phyloP scores from a whole-genome alignment of 1,140 invertebrate genomes.

The Heliconius congener region DNA sequence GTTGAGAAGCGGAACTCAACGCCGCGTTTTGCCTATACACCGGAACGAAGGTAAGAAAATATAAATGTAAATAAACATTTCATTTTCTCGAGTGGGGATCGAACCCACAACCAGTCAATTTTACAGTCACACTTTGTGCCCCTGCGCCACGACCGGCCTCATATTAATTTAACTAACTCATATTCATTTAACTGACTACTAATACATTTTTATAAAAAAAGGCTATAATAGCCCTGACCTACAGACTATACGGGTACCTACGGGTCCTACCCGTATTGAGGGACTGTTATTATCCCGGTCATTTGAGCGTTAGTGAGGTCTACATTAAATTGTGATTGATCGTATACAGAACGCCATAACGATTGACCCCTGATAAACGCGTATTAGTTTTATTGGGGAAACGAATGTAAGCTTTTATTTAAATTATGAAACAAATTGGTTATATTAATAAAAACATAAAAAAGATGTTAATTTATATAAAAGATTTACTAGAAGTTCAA shows the following conservation, averaged over 20 bases:
- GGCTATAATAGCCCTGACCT: not conserved
- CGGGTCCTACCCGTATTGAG: slow-evolving; percentile 7
- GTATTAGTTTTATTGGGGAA: slow-evolving; percentile 67
- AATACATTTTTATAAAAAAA: not conserved
- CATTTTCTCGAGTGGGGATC: too few relatives aligned
- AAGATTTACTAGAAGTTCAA: too few relatives aligned
- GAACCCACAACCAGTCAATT: too few relatives aligned
- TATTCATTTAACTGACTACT: not conserved
- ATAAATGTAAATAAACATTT: too few relatives aligned
- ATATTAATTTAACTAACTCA: not conserved
- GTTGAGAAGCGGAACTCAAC: too few relatives aligned
- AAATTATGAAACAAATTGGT: not conserved
- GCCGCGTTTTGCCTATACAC: too few relatives aligned
- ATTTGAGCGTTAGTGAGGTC: slow-evolving; percentile 37
- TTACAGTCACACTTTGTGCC: too few relatives aligned
- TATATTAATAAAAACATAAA: too few relatives aligned
- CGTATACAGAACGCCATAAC: slow-evolving; percentile 55
- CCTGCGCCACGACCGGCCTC: too few relatives aligned
- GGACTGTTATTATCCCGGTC: slow-evolving; percentile 34
- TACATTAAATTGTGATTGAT: slow-evolving; percentile 70
- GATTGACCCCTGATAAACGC: slow-evolving; percentile 63
- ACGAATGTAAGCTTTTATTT: slow-evolving; percentile 37
- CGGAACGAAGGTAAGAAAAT: too few relatives aligned
- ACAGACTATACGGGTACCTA: not conserved
- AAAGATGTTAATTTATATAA: too few relatives aligned